Percentiles rank a stretch among this genome's conserved stretches.
phyloP scores from a whole-genome alignment of 1,140 invertebrate species.

The Scaptodrosophila lebanonensis region DNA sequence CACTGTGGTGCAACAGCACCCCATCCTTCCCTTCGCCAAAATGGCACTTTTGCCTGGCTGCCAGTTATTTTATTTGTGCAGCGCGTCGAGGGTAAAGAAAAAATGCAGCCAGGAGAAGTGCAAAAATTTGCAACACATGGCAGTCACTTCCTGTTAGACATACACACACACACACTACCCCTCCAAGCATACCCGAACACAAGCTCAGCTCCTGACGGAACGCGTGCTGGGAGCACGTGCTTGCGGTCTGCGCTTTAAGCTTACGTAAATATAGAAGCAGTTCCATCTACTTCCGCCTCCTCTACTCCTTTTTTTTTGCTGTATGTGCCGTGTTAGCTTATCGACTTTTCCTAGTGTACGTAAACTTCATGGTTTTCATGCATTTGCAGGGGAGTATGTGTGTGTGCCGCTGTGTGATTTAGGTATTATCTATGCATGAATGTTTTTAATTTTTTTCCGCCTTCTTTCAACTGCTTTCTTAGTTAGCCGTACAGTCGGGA shows the following conservation, averaged over 20 bases:
- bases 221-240: neutral
- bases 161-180: conserved; percentile 1
- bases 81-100: conserved; percentile 10
- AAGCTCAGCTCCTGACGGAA: too few species aligned
- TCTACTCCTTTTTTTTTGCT: conserved; percentile 22
- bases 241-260: conserved; percentile 44
- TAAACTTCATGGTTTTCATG: conserved; percentile 23
- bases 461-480: neutral
- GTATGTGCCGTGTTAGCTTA: conserved; percentile 32
- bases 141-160: neutral
- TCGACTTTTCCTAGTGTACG: conserved; percentile 41
- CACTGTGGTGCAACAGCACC: conserved; percentile 34
- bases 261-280: conserved; percentile 39
- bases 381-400: neutral
- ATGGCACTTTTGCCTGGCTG: conserved; percentile 9
- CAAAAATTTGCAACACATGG: conserved; percentile 41
- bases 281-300: conserved; percentile 13
- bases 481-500: too few species aligned
- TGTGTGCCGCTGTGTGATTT: conserved; percentile 14
- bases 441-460: conserved; percentile 44
- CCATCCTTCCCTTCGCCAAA: too few species aligned
- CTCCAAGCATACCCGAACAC: neutral
- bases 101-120: conserved; percentile 17
- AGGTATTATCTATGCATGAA: conserved; percentile 52
- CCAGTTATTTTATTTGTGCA: conserved; percentile 34